Percentiles rank a stretch among this genome's conserved stretches.
Evolutionary conservation across 2,113 vertebrate species (phyloP).

Genomic region (Eretmochelys imbricata): DNA sequence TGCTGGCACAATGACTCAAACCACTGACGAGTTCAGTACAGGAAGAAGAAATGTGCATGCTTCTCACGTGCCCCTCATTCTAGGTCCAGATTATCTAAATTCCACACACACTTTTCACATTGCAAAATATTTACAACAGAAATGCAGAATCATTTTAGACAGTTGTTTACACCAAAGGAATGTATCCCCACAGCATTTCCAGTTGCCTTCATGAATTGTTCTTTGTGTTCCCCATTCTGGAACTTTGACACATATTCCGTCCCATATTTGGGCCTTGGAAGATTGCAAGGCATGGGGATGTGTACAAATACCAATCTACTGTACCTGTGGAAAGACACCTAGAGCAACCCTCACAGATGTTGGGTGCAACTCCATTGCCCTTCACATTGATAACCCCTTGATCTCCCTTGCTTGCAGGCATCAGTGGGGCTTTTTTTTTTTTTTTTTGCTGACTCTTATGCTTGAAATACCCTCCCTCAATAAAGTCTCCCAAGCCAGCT

Average conservation of each 20-base stretch:
- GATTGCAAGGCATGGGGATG: not conserved
- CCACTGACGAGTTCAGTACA: not conserved
- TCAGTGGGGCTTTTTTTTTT: not conserved
- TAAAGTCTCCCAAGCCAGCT: fast-evolving
- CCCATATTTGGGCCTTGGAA: not conserved
- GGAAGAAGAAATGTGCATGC: not conserved
- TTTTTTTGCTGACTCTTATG: not conserved
- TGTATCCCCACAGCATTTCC: not conserved
- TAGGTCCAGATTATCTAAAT: not conserved
- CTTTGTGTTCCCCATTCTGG: not conserved
- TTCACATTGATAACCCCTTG: not conserved
- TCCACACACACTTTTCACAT: not conserved
- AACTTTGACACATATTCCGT: not conserved
- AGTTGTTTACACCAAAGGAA: not conserved
- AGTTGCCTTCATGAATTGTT: not conserved
- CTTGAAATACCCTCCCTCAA: not conserved
- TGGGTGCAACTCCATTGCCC: too few species aligned
- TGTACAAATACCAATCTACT: not conserved
- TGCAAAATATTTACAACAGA: not conserved
- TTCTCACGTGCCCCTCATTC: not conserved
- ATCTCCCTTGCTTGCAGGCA: too few species aligned
- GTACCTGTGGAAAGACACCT: not conserved
- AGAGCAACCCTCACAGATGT: not conserved
- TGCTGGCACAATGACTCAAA: not conserved
- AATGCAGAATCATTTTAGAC: not conserved